Conservation (phyloP, 2,797 vertebrate genomes). For the Lagodon rhomboides region DNA sequence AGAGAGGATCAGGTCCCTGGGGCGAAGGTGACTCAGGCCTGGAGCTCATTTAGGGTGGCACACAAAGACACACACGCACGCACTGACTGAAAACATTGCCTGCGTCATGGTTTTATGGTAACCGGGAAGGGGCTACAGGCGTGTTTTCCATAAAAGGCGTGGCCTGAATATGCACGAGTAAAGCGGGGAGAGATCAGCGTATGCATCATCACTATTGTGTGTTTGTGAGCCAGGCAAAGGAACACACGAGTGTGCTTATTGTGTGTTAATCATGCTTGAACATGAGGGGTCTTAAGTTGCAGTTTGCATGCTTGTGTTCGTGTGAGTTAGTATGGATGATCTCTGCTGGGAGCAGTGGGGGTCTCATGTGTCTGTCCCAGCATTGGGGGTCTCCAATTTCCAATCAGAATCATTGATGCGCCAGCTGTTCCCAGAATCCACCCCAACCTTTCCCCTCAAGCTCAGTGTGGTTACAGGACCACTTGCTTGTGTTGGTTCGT, state of each 20-base stretch:
- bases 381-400: slow-evolving; percentile 57
- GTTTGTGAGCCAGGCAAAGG: too few species aligned
- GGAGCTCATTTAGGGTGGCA: slow-evolving; percentile 51
- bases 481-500: not conserved
- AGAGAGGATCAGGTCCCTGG: slow-evolving; percentile 48
- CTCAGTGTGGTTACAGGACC: not conserved
- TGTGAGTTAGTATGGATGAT: slow-evolving; percentile 23
- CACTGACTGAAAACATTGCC: slow-evolving; percentile 8
- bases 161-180: not conserved
- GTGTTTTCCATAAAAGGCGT: slow-evolving; percentile 43
- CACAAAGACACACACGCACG: slow-evolving; percentile 10
- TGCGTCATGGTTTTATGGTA: slow-evolving; percentile 51
- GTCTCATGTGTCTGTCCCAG: slow-evolving; percentile 54
- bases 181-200: not conserved
- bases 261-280: not conserved
- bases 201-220: not conserved
- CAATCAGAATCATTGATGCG: slow-evolving; percentile 38
- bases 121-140: slow-evolving; percentile 10
- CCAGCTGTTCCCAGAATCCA: slow-evolving; percentile 22
- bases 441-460: not conserved
- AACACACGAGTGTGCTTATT: not conserved
- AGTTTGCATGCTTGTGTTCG: not conserved
- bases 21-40: slow-evolving; percentile 56
- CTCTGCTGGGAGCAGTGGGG: slow-evolving; percentile 33
- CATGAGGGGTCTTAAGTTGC: slow-evolving; percentile 4